Evolutionary conservation across 2,113 vertebrate species (phyloP).

Genomic region (Benthochromis sp.): DNA sequence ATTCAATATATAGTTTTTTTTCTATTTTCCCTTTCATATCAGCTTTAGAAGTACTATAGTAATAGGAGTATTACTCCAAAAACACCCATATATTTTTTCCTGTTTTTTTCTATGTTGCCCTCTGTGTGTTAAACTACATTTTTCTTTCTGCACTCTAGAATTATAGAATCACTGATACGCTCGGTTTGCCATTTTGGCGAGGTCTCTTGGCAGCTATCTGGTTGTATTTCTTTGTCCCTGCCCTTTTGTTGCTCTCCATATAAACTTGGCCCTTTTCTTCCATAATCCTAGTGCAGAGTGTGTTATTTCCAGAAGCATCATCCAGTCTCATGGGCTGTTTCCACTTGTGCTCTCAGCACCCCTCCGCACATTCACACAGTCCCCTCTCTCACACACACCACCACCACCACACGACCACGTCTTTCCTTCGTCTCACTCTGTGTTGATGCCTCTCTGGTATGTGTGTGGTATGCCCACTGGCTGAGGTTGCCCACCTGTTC

Average conservation of each 20-base stretch:
- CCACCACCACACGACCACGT: background rate
- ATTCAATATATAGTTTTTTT: background rate
- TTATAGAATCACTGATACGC: background rate
- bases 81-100: background rate
- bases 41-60: background rate
- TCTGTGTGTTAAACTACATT: background rate
- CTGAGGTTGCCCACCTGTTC: constrained; percentile 61
- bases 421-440: background rate
- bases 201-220: background rate
- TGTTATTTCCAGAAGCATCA: background rate
- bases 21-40: background rate
- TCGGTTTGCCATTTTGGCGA: background rate
- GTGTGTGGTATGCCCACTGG: constrained; percentile 33
- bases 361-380: background rate
- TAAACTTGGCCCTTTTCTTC: background rate
- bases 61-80: background rate
- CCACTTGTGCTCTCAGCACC: background rate
- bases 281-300: background rate
- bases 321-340: background rate
- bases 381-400: background rate
- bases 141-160: background rate
- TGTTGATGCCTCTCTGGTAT: background rate
- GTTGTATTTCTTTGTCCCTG: background rate
- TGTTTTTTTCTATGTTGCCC: background rate
- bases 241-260: background rate